phyloP scores from a whole-genome alignment of 2,113 vertebrate genomes.

The Hyaena hyaena region DNA sequence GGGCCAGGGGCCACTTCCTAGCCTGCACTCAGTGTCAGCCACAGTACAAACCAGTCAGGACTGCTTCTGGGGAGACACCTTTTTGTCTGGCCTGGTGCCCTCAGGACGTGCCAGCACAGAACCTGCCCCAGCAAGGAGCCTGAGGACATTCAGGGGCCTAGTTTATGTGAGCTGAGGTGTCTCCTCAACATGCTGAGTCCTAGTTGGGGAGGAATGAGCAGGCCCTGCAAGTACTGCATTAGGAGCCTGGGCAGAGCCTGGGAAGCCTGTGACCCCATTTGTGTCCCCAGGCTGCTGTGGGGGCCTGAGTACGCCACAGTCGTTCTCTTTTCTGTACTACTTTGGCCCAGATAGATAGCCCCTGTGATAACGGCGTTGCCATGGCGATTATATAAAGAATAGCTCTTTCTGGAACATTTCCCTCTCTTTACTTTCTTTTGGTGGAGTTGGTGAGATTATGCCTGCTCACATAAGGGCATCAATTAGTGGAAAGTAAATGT shows the following conservation, averaged over 20 bases:
- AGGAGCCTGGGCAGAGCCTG: background rate
- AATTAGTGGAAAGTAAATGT: background rate
- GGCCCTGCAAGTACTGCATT: no score
- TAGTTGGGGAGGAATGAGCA: background rate
- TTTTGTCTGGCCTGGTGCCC: background rate
- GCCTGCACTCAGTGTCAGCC: background rate
- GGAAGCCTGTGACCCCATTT: background rate
- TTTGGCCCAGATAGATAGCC: background rate
- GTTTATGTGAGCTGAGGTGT: background rate
- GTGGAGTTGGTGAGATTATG: background rate
- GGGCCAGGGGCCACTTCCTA: rapidly evolving
- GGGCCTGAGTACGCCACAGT: rapidly evolving
- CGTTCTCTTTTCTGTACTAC: rapidly evolving
- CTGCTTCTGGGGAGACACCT: background rate
- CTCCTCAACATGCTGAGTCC: background rate
- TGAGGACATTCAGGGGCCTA: background rate
- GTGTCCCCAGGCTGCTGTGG: background rate
- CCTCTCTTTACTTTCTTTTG: background rate
- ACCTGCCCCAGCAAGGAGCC: background rate
- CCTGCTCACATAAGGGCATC: background rate
- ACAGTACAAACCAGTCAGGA: background rate
- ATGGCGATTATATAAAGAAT: background rate
- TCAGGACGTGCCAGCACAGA: background rate
- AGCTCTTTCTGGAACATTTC: background rate
- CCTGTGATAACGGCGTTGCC: background rate